These are phyloP conservation scores for Acrobasis consociella DNA, from an alignment of 2,888 invertebrate genomes.

Conservation along the genomic window DNA sequence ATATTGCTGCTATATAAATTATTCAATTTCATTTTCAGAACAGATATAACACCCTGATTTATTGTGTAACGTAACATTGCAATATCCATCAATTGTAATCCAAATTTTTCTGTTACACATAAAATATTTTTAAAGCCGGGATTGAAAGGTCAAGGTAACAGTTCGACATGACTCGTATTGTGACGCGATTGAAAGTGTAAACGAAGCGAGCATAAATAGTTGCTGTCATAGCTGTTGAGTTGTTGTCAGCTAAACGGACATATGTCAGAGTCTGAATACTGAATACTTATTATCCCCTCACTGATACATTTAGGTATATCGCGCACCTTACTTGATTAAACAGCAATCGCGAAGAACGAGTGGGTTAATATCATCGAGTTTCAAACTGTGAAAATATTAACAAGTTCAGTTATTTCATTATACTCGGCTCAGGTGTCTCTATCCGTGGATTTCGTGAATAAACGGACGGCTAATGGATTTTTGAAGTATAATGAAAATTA, in stretches of 20 bases:
- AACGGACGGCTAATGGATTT: conserved; percentile 39
- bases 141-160: too few species aligned
- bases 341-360: conserved; percentile 1
- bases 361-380: background rate
- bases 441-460: conserved; percentile 38
- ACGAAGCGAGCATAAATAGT: too few species aligned
- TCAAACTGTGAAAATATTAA: conserved; percentile 10
- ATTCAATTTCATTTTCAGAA: conserved; percentile 2
- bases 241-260: background rate
- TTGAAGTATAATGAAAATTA: conserved; percentile 44
- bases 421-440: conserved; percentile 19
- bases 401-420: conserved; percentile 22
- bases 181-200: too few species aligned
- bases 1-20: conserved; percentile 6
- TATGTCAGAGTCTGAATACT: background rate
- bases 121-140: background rate
- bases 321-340: background rate
- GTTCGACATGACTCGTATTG: too few species aligned
- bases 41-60: background rate
- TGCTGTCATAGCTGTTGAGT: too few species aligned
- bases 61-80: background rate
- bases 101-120: background rate
- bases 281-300: background rate
- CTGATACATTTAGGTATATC: background rate
- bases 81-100: background rate